Conservation (phyloP, 1,140 invertebrate genomes). For the Trinorchestia longiramus region DNA sequence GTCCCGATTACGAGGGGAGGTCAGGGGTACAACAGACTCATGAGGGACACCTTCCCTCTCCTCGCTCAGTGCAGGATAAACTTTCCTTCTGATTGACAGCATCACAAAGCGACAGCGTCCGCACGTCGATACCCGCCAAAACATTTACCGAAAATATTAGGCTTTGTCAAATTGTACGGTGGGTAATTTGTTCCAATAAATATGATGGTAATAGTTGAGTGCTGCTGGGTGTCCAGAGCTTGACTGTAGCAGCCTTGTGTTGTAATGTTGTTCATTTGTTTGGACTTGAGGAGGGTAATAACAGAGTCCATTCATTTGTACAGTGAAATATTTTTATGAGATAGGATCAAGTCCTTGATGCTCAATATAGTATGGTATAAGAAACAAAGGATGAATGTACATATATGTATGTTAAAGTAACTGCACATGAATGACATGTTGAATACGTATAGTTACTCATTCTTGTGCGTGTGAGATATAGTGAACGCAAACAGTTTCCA, state of each 20-base stretch:
- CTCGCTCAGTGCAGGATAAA: not conserved
- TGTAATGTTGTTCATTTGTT: not conserved
- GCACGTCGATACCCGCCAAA: not conserved
- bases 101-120: not conserved
- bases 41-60: not conserved
- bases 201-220: not conserved
- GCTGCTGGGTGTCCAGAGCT: not conserved
- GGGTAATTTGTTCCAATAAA: conserved; percentile 9
- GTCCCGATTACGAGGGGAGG: conserved; percentile 35
- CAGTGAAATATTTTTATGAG: too few species aligned
- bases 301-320: too few species aligned
- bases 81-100: conserved; percentile 17
- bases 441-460: too few species aligned
- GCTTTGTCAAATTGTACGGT: not conserved
- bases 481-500: too few species aligned
- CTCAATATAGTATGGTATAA: too few species aligned
- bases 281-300: not conserved
- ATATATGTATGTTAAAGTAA: too few species aligned
- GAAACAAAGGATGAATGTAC: too few species aligned
- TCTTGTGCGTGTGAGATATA: too few species aligned
- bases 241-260: not conserved
- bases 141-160: not conserved
- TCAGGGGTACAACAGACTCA: not conserved
- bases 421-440: too few species aligned
- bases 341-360: too few species aligned